phyloP scores from a whole-genome alignment of 2,797 vertebrate genomes.

The Chaunax sp. region DNA sequence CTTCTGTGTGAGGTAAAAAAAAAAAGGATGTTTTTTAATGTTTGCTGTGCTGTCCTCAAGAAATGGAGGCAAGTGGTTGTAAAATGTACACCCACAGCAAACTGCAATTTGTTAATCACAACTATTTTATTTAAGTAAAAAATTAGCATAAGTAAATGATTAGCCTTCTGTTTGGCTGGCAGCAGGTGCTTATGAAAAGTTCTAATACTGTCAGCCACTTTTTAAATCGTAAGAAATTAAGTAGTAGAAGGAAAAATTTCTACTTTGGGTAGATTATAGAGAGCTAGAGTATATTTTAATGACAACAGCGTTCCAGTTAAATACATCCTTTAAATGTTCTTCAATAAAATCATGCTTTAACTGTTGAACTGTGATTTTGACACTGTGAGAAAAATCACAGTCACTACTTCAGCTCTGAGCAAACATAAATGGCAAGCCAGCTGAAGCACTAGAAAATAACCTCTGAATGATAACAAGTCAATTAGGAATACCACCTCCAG shows the following conservation, averaged over 20 bases:
- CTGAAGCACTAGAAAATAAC: slow-evolving; percentile 34
- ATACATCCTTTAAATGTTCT: slow-evolving; percentile 11
- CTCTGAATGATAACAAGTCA: slow-evolving; percentile 60
- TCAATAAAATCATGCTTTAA: slow-evolving; percentile 34
- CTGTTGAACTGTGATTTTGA: slow-evolving; percentile 25
- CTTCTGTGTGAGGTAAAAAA: no score
- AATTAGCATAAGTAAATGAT: no score
- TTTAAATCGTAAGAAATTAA: neutral
- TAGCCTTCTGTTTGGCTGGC: no score
- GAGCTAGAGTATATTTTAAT: slow-evolving; percentile 17
- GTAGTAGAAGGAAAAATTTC: neutral
- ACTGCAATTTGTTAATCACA: no score
- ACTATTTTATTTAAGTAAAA: no score
- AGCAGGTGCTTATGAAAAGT: neutral
- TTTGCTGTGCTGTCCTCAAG: no score
- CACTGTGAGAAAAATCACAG: slow-evolving; percentile 11
- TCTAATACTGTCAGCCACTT: neutral
- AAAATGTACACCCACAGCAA: no score
- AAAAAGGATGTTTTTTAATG: no score
- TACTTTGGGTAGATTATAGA: no score
- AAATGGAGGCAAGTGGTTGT: no score
- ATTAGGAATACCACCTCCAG: slow-evolving; percentile 50
- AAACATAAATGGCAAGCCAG: slow-evolving; percentile 48
- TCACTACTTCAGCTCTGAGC: slow-evolving; percentile 22
- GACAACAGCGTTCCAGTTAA: neutral